Conservation (phyloP, 2,888 invertebrate genomes). For the Tiliacea citrago region DNA sequence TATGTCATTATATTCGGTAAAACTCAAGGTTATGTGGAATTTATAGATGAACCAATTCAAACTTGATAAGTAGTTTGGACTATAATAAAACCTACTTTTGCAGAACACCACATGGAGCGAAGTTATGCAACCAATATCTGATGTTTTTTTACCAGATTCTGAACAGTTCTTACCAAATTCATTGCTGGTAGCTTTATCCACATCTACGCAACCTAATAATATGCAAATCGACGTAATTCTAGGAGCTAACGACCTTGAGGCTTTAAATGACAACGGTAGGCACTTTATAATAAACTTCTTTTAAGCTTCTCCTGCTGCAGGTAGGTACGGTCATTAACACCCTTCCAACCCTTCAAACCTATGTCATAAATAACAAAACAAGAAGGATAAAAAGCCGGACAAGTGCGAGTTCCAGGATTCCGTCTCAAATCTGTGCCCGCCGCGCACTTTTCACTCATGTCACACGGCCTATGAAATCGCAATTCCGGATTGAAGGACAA, state of each 20-base stretch:
- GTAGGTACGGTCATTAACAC: no score
- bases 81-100: slow-evolving; percentile 50
- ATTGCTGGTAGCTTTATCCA: slow-evolving; percentile 89
- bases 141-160: slow-evolving; percentile 90
- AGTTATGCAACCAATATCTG: slow-evolving; percentile 92
- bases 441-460: no score
- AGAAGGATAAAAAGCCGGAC: no score
- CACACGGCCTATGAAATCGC: no score
- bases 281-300: not conserved
- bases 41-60: not conserved
- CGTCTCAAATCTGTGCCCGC: no score
- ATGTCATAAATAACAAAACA: no score
- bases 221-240: slow-evolving; percentile 92
- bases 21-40: slow-evolving; percentile 20
- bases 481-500: no score
- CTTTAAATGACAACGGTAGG: slow-evolving; percentile 89
- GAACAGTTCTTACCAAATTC: slow-evolving; percentile 91
- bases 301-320: no score
- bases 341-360: no score
- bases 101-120: slow-evolving; percentile 91
- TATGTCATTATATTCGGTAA: slow-evolving; percentile 85
- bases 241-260: slow-evolving; percentile 93
- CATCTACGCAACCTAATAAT: slow-evolving; percentile 86
- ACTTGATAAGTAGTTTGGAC: not conserved
- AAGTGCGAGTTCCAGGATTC: no score